phyloP scores from a whole-genome alignment of 2,888 invertebrate species.

The Physocephala rufipes region DNA sequence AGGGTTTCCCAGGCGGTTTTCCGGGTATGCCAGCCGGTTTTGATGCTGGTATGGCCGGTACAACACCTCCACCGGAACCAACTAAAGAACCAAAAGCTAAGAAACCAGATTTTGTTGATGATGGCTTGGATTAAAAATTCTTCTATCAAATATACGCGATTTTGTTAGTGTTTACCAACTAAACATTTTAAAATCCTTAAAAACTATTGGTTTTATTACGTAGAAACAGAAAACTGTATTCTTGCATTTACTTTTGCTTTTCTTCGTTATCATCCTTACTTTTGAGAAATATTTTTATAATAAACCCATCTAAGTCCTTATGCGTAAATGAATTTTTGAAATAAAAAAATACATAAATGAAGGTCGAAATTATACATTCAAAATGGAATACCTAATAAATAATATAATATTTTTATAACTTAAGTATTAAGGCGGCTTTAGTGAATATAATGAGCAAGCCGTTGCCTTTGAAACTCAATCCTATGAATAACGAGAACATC shows the following conservation, averaged over 20 bases:
- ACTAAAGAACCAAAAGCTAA: constrained; percentile 49
- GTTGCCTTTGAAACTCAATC: background rate
- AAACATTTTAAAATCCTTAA: too few species aligned
- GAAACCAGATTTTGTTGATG: constrained; percentile 70
- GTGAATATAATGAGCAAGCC: background rate
- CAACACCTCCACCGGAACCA: constrained; percentile 56
- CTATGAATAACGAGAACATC: background rate
- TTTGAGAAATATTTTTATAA: too few species aligned
- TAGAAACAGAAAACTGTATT: too few species aligned
- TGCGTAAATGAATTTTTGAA: too few species aligned
- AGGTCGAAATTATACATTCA: too few species aligned
- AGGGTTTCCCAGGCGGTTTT: constrained; percentile 54
- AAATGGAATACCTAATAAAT: too few species aligned
- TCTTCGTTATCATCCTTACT: too few species aligned
- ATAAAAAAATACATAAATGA: too few species aligned
- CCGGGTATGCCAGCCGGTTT: constrained; percentile 48
- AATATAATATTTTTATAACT: too few species aligned
- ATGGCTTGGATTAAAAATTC: constrained; percentile 72
- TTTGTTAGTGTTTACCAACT: background rate
- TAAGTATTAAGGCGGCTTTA: background rate
- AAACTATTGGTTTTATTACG: too few species aligned
- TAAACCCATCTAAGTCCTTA: too few species aligned
- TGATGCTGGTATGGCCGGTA: constrained; percentile 54
- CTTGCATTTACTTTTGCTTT: too few species aligned
- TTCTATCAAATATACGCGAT: constrained; percentile 1